Evolutionary conservation across 2,888 invertebrate species (phyloP).

Genomic region (Nemotelus pantherinus): DNA sequence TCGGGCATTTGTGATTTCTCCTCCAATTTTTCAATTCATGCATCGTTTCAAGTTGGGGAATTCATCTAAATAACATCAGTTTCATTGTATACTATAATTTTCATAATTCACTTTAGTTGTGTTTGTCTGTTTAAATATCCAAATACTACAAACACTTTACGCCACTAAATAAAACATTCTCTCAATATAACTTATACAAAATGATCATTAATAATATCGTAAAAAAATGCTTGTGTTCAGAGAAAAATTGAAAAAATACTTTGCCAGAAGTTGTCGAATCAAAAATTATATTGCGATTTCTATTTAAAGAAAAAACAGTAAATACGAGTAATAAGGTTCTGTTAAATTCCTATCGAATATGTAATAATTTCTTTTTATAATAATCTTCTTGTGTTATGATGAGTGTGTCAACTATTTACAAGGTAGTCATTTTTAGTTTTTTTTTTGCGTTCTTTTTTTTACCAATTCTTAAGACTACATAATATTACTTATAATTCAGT

Average conservation of each 20-base stretch:
- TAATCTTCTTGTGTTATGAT: background rate
- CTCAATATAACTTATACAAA: background rate
- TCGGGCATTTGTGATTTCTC: too few relatives aligned
- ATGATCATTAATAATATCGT: slow-evolving; percentile 1
- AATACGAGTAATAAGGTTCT: too few relatives aligned
- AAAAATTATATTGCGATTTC: too few relatives aligned
- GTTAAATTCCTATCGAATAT: background rate
- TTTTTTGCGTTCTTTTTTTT: background rate
- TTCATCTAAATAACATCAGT: slow-evolving; percentile 25
- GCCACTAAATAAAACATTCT: background rate
- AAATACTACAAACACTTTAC: background rate
- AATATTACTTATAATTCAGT: background rate
- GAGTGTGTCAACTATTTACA: slow-evolving; percentile 31
- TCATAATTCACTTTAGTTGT: background rate
- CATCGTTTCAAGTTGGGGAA: too few relatives aligned
- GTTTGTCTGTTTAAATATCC: slow-evolving; percentile 7
- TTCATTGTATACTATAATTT: slow-evolving; percentile 17
- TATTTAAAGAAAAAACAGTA: too few relatives aligned
- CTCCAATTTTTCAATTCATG: too few relatives aligned
- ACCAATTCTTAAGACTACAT: background rate
- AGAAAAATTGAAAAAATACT: too few relatives aligned
- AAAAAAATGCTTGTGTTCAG: background rate
- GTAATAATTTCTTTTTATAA: background rate
- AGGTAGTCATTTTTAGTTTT: slow-evolving; percentile 5
- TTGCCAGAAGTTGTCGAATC: too few relatives aligned